Conservation (phyloP, 2,888 invertebrate genomes). For the Seladonia tumulorum region DNA sequence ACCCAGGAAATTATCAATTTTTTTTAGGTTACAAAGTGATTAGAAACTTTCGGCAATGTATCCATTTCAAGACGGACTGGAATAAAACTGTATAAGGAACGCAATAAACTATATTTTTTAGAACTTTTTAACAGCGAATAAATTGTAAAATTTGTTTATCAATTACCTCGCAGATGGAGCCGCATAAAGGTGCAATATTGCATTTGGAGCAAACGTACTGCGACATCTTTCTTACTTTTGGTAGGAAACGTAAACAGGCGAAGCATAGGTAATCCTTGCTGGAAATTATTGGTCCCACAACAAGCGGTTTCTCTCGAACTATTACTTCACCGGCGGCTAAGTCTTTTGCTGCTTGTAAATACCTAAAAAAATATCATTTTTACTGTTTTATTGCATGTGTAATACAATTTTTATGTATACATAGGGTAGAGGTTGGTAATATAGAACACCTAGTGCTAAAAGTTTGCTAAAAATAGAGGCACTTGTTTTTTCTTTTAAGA, state of each 20-base stretch:
- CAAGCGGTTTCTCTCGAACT: constrained; percentile 90
- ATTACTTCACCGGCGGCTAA: constrained; percentile 89
- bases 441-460: too few species aligned
- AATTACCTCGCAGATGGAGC: constrained; percentile 79
- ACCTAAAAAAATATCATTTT: constrained; percentile 83
- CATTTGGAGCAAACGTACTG: constrained; percentile 76
- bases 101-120: too few species aligned
- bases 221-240: constrained; percentile 47
- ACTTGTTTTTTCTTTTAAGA: too few species aligned
- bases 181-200: constrained; percentile 82
- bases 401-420: not conserved
- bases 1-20: too few species aligned
- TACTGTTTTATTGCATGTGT: not conserved
- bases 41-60: too few species aligned
- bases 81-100: too few species aligned
- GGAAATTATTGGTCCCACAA: constrained; percentile 87
- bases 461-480: too few species aligned
- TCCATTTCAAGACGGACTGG: too few species aligned
- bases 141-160: not conserved
- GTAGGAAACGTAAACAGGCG: constrained; percentile 76
- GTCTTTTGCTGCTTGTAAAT: constrained; percentile 88
- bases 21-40: too few species aligned
- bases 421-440: too few species aligned
- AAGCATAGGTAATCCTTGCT: constrained; percentile 76
- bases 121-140: too few species aligned